phyloP scores from a whole-genome alignment of 1,140 invertebrate genomes.

The Solenopsis fugax region DNA sequence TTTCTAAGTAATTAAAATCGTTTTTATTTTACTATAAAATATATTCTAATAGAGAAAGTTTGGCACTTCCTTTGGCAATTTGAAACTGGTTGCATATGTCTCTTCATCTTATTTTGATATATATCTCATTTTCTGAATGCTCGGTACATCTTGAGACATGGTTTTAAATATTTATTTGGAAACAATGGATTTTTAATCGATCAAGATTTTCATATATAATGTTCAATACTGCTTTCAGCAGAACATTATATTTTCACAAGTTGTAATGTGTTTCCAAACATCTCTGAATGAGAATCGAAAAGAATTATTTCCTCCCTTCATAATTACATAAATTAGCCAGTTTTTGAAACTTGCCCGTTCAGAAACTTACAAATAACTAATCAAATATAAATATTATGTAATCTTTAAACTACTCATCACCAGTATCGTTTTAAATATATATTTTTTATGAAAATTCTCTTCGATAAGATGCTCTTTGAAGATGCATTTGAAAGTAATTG shows the following conservation, averaged over 20 bases:
- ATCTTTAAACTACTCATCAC: slow-evolving; percentile 33
- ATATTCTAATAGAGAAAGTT: slow-evolving; percentile 62
- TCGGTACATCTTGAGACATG: slow-evolving; percentile 15
- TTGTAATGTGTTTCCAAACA: slow-evolving; percentile 29
- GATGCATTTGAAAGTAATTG: slow-evolving; percentile 79
- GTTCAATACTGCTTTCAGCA: neutral
- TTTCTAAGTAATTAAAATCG: slow-evolving; percentile 32
- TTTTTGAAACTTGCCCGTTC: neutral
- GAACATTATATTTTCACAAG: neutral
- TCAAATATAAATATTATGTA: slow-evolving; percentile 21
- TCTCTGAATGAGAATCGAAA: slow-evolving; percentile 36
- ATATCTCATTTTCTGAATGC: slow-evolving; percentile 50
- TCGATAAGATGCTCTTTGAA: slow-evolving; percentile 75
- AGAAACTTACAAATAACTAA: neutral
- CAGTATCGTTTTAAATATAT: slow-evolving; percentile 54
- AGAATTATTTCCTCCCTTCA: slow-evolving; percentile 25
- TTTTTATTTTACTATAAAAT: slow-evolving; percentile 53
- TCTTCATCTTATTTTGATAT: slow-evolving; percentile 55
- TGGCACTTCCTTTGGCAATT: slow-evolving; percentile 68
- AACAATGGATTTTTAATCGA: slow-evolving; percentile 1
- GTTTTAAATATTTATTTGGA: neutral
- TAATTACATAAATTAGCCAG: slow-evolving; percentile 6
- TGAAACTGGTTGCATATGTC: slow-evolving; percentile 32
- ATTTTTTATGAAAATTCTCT: slow-evolving; percentile 58
- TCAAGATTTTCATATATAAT: neutral